A percentile compares a stretch with the other conserved stretches of the same genome.
These are phyloP conservation scores for Emydura subglobosa DNA, from an alignment of 2,113 vertebrate species.

Conservation along the genomic window DNA sequence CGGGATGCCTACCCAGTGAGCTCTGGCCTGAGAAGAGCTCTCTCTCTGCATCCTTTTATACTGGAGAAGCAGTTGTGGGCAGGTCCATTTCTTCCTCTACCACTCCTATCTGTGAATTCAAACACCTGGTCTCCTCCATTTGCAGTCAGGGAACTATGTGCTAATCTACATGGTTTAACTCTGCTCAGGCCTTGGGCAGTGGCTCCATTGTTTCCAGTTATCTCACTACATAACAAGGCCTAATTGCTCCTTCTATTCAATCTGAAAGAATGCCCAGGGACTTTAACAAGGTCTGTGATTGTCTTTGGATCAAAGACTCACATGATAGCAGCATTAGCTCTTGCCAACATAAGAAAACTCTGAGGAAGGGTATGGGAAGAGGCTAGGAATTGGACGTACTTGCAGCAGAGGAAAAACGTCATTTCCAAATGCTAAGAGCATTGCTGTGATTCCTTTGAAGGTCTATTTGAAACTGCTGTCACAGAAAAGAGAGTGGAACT, in stretches of 20 bases:
- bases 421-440: background rate
- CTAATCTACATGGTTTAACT: background rate
- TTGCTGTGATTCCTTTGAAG: background rate
- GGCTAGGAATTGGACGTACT: background rate
- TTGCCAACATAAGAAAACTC: background rate
- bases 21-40: background rate
- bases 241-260: background rate
- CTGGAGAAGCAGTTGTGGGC: background rate
- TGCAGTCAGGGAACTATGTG: background rate
- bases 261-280: background rate
- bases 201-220: background rate
- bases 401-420: rapidly evolving
- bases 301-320: too few relatives aligned
- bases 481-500: background rate
- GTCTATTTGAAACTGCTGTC: background rate
- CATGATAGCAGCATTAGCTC: rapidly evolving
- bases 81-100: background rate
- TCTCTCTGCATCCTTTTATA: background rate
- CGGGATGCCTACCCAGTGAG: background rate
- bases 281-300: rapidly evolving
- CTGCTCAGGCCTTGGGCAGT: background rate
- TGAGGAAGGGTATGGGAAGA: background rate
- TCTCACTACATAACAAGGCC: background rate
- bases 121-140: background rate
- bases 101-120: too few relatives aligned